phyloP scores from a whole-genome alignment of 2,888 invertebrate species.

The Phaedon cochleariae region DNA sequence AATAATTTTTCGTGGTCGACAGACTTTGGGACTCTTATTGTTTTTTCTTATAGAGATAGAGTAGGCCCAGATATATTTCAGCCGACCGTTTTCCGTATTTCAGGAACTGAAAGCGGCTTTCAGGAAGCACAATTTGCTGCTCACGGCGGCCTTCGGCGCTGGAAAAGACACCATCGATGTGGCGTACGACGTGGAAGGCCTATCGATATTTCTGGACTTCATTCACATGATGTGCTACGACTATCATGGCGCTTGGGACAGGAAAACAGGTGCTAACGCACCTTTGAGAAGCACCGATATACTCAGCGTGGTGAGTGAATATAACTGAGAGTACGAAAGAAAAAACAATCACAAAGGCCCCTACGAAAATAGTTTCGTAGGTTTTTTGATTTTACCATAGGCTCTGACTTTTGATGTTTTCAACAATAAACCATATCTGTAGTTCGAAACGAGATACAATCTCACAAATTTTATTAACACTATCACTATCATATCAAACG shows the following conservation, averaged over 20 bases:
- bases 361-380: too few species aligned
- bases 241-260: conserved; percentile 87
- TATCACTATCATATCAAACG: too few species aligned
- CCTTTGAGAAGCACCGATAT: conserved; percentile 72
- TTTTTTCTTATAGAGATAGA: too few species aligned
- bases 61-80: too few species aligned
- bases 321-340: neutral
- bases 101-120: conserved; percentile 79
- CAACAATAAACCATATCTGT: too few species aligned
- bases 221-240: conserved; percentile 91
- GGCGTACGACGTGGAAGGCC: conserved; percentile 78
- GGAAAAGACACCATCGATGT: conserved; percentile 77
- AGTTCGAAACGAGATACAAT: too few species aligned
- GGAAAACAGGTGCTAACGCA: conserved; percentile 78
- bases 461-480: too few species aligned
- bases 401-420: too few species aligned
- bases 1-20: too few species aligned
- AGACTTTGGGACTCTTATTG: too few species aligned
- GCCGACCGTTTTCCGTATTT: conserved; percentile 11
- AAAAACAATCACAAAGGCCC: too few species aligned
- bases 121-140: conserved; percentile 70
- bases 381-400: too few species aligned
- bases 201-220: conserved; percentile 74
- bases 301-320: conserved; percentile 73
- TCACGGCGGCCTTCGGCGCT: conserved; percentile 86